Conservation (phyloP, 2,113 vertebrate species). For the Jaculus jaculus region DNA sequence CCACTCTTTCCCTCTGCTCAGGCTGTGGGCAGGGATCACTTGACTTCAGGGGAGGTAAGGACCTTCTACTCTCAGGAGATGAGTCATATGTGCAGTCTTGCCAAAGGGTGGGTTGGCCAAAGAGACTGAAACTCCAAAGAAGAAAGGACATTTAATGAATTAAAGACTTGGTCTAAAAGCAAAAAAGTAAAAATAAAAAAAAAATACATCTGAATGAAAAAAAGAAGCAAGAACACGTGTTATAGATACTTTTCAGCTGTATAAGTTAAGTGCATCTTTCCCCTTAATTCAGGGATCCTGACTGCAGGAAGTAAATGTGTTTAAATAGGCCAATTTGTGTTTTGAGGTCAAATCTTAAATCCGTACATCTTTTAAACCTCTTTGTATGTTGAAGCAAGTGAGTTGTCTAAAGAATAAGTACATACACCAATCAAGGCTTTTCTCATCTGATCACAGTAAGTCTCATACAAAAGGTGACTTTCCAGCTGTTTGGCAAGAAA, state of each 20-base stretch:
- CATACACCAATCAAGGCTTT: slow-evolving; percentile 1
- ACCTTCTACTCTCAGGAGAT: neutral
- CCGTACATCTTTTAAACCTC: slow-evolving; percentile 62
- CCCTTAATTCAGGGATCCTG: slow-evolving; percentile 14
- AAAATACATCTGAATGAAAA: neutral
- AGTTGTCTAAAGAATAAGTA: slow-evolving; percentile 60
- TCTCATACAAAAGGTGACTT: neutral
- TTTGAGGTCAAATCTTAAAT: slow-evolving; percentile 63
- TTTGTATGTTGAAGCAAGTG: slow-evolving; percentile 45
- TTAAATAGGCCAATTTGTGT: slow-evolving; percentile 33
- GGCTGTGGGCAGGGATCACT: neutral
- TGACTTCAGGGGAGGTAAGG: neutral
- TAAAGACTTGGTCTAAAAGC: slow-evolving; percentile 1
- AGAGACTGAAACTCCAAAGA: neutral
- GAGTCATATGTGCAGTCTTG: neutral
- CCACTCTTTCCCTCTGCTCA: neutral
- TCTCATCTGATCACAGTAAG: neutral
- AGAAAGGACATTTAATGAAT: neutral
- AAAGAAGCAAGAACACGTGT: neutral
- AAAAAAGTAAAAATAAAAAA: neutral
- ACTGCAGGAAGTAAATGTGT: slow-evolving; percentile 46
- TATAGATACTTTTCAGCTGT: neutral
- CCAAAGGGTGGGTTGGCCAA: neutral
- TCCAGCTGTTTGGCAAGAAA: neutral
- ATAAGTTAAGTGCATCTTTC: slow-evolving; percentile 29